Percentiles rank a stretch among this genome's conserved stretches.
These are phyloP conservation scores for Trinorchestia longiramus DNA, from an alignment of 1,140 invertebrate genomes.

Conservation along the genomic window DNA sequence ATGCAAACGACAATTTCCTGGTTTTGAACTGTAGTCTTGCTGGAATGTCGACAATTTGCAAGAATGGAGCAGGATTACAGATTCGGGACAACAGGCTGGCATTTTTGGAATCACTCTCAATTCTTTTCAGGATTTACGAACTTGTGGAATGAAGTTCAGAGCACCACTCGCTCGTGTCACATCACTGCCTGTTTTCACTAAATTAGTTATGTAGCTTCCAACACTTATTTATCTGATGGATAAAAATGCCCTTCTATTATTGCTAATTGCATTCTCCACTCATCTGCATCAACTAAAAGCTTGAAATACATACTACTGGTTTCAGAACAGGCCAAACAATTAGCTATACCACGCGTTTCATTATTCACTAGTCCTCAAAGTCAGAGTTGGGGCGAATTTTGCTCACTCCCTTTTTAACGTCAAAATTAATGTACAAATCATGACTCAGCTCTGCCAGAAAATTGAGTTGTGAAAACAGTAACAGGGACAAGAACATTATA, in stretches of 20 bases:
- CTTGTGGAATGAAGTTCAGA: not conserved
- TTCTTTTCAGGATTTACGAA: not conserved
- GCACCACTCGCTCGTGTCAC: not conserved
- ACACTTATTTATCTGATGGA: not conserved
- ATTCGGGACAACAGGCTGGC: not conserved
- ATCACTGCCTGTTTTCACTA: not conserved
- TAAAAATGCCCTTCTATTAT: not conserved
- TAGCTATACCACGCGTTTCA: not conserved
- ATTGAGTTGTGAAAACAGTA: too few relatives aligned
- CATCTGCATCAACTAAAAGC: not conserved
- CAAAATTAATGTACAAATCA: too few relatives aligned
- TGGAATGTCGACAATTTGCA: not conserved
- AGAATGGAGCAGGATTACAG: not conserved
- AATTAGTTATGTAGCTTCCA: not conserved
- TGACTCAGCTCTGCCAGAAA: too few relatives aligned
- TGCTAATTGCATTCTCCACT: not conserved
- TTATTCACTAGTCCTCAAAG: too few relatives aligned
- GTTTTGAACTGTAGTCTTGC: not conserved
- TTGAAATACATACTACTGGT: not conserved
- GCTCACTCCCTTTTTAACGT: too few relatives aligned
- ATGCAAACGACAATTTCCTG: not conserved
- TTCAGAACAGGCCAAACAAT: not conserved
- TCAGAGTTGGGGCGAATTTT: too few relatives aligned
- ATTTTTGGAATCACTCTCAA: not conserved
- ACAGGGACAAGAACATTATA: too few relatives aligned